phyloP scores from a whole-genome alignment of 2,888 invertebrate species.

The Liposcelis brunnea region DNA sequence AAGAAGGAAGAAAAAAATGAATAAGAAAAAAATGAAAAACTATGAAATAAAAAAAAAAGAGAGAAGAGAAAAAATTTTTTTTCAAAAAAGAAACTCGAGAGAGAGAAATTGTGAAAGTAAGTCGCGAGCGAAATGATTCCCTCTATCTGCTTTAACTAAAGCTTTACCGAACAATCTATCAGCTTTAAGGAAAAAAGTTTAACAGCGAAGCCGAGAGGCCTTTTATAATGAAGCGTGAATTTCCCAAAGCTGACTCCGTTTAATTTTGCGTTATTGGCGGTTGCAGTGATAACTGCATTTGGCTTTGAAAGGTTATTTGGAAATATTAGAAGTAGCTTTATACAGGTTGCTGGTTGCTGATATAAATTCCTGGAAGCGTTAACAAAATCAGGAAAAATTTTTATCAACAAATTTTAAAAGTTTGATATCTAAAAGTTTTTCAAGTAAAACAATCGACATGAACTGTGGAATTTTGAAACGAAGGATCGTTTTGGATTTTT shows the following conservation, averaged over 20 bases:
- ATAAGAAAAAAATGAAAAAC: neutral
- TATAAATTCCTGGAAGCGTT: too few relatives aligned
- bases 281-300: neutral
- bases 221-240: neutral
- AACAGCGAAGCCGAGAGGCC: slow-evolving; percentile 4
- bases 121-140: slow-evolving; percentile 6
- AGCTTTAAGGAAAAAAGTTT: slow-evolving; percentile 7
- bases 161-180: neutral
- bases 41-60: neutral
- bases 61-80: neutral
- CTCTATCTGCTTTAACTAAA: neutral
- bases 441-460: too few relatives aligned
- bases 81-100: neutral
- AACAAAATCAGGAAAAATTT: too few relatives aligned
- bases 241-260: neutral
- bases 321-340: too few relatives aligned
- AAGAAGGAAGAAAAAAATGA: neutral
- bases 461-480: too few relatives aligned
- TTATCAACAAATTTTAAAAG: too few relatives aligned
- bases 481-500: too few relatives aligned
- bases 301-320: too few relatives aligned
- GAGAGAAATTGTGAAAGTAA: slow-evolving; percentile 7
- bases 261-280: neutral
- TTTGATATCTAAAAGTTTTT: too few relatives aligned
- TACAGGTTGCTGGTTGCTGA: too few relatives aligned